Evolutionary conservation across 2,888 invertebrate genomes (phyloP).

Genomic region (Pammene fasciana): DNA sequence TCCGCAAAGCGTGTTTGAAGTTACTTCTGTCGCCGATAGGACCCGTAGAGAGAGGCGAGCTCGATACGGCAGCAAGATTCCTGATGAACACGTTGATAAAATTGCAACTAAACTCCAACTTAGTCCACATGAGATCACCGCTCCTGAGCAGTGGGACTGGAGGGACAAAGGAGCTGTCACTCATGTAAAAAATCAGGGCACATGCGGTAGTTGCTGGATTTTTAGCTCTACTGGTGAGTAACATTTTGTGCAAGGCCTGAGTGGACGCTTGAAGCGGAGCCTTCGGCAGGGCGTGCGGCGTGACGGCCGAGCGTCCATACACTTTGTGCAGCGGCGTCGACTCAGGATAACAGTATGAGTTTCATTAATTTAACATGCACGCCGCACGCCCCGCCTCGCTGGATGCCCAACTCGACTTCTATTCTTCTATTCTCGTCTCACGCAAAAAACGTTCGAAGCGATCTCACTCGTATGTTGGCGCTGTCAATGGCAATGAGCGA

Average conservation of each 20-base stretch:
- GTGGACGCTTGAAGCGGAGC: background rate
- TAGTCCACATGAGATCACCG: background rate
- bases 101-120: background rate
- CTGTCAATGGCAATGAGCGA: too few species aligned
- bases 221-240: constrained; percentile 43
- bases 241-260: too few species aligned
- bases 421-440: background rate
- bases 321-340: too few species aligned
- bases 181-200: constrained; percentile 89
- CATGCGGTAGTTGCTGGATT: constrained; percentile 92
- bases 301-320: too few species aligned
- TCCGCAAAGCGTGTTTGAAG: background rate
- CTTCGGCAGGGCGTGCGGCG: background rate
- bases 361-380: too few species aligned
- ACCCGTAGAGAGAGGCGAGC: background rate
- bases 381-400: too few species aligned
- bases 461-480: too few species aligned
- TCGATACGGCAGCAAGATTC: background rate
- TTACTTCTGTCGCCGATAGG: constrained; percentile 10
- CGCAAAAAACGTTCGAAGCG: too few species aligned
- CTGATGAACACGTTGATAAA: background rate
- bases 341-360: too few species aligned
- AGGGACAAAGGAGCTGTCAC: constrained; percentile 89
- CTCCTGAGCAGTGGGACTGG: constrained; percentile 84
- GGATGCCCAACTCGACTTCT: background rate